Conservation (phyloP, 2,113 vertebrate species). For the Vulpes lagopus region DNA sequence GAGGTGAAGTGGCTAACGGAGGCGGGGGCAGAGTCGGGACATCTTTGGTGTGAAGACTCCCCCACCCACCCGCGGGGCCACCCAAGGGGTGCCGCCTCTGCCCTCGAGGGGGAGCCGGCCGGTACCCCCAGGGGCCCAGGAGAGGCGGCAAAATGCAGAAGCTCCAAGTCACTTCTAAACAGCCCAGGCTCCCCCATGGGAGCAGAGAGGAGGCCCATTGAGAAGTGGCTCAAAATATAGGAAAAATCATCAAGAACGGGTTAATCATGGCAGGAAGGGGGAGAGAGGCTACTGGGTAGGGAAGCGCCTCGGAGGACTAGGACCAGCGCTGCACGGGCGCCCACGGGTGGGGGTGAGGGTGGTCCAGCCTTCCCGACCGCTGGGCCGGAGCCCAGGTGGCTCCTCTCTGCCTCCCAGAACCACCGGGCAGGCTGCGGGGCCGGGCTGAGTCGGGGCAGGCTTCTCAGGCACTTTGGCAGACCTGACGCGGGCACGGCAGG, state of each 20-base stretch:
- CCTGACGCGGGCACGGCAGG: background rate
- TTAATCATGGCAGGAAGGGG: constrained; percentile 33
- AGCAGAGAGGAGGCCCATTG: background rate
- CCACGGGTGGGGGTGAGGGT: accelerated
- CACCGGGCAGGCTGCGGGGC: background rate
- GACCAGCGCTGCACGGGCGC: background rate
- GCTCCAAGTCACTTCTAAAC: background rate
- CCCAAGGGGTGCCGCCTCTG: background rate
- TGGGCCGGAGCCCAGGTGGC: background rate
- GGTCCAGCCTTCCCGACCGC: background rate
- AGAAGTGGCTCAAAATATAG: constrained; percentile 58
- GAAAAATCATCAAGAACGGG: constrained; percentile 1
- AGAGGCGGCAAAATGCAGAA: background rate
- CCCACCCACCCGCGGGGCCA: background rate
- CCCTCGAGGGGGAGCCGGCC: background rate
- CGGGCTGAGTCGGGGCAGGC: background rate
- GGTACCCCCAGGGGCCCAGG: background rate
- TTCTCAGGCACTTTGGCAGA: constrained; percentile 59
- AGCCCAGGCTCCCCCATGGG: background rate
- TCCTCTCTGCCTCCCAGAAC: background rate
- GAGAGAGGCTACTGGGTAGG: background rate
- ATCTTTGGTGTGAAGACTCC: constrained; percentile 82
- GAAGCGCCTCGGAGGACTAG: background rate
- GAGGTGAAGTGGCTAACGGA: background rate
- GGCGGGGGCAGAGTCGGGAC: constrained; percentile 50